Percentiles rank a stretch among this genome's conserved stretches.
phyloP scores from a whole-genome alignment of 2,113 vertebrate species.

The Tricholaema leucomelas region DNA sequence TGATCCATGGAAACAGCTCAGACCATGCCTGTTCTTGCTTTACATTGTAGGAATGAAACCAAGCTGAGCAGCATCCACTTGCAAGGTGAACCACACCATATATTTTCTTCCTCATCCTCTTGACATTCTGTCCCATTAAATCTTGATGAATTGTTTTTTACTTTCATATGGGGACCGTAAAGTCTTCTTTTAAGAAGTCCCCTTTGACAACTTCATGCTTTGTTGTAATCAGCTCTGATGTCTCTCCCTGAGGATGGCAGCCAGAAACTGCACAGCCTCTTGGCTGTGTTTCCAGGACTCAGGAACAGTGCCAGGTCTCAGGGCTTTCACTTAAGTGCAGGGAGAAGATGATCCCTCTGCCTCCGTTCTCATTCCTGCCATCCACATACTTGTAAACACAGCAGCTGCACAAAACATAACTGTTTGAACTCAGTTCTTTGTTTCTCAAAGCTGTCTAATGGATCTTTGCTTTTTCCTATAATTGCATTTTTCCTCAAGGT shows the following conservation, averaged over 20 bases:
- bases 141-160: not conserved
- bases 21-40: not conserved
- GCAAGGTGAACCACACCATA: not conserved
- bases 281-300: not conserved
- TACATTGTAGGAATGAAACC: not conserved
- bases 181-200: not conserved
- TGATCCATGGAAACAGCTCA: not conserved
- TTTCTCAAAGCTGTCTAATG: not conserved
- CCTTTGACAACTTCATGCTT: not conserved
- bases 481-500: not conserved
- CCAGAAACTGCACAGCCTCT: not conserved
- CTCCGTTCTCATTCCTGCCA: not conserved
- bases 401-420: not conserved
- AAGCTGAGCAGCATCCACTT: not conserved
- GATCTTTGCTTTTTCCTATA: not conserved
- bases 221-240: not conserved
- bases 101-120: not conserved
- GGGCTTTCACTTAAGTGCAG: not conserved
- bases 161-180: not conserved
- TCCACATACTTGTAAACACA: not conserved
- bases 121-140: not conserved
- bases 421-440: not conserved
- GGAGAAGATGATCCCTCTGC: not conserved
- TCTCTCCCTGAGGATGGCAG: not conserved
- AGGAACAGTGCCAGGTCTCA: not conserved